Evolutionary conservation across 2,113 vertebrate genomes (phyloP).

Genomic region (Catharus minimus): DNA sequence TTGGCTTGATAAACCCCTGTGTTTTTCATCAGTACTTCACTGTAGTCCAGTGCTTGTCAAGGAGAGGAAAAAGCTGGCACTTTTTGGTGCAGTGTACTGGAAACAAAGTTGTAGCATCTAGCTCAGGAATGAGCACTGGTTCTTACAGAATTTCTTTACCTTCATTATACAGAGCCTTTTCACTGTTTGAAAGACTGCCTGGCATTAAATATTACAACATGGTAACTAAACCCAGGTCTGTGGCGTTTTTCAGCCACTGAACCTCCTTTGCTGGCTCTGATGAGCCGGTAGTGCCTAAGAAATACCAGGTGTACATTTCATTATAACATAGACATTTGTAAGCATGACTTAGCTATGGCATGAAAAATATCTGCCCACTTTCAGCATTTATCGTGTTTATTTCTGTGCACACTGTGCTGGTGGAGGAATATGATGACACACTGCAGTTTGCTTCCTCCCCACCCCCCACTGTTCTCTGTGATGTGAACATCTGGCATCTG

Average conservation of each 20-base stretch:
- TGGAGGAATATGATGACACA: background rate
- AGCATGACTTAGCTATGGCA: background rate
- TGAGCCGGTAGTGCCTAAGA: background rate
- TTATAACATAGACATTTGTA: background rate
- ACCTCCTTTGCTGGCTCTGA: background rate
- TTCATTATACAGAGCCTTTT: background rate
- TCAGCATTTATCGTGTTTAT: background rate
- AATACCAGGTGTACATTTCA: background rate
- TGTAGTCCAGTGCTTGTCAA: background rate
- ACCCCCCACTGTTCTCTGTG: background rate
- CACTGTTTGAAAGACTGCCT: background rate
- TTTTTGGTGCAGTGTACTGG: background rate
- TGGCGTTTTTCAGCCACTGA: background rate
- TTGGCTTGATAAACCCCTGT: background rate
- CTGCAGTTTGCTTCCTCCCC: background rate
- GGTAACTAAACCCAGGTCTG: background rate
- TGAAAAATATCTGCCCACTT: background rate
- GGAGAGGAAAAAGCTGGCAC: background rate
- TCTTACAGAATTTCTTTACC: background rate
- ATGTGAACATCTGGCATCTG: constrained; percentile 13
- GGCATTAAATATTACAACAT: background rate
- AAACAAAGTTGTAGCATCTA: background rate
- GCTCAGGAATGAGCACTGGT: background rate
- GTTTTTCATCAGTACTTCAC: background rate
- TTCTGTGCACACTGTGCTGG: background rate